phyloP scores from a whole-genome alignment of 2,113 vertebrate species.

The Varanus salvator region DNA sequence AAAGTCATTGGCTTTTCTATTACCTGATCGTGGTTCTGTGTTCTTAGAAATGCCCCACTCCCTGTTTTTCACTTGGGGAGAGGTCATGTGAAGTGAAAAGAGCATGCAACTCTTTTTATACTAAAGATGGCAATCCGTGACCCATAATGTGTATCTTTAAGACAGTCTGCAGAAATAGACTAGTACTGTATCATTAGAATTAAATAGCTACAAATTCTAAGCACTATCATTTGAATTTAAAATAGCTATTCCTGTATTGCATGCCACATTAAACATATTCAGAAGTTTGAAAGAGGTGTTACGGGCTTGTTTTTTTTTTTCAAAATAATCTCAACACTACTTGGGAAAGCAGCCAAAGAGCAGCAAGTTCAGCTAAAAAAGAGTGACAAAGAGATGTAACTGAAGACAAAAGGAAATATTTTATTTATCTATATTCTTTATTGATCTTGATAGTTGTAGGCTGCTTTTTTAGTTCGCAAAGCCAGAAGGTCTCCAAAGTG shows the following conservation, averaged over 20 bases:
- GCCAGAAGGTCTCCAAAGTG: background rate
- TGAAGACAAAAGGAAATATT: fast-evolving
- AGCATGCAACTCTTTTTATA: background rate
- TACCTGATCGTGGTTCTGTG: background rate
- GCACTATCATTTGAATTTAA: conserved; percentile 18
- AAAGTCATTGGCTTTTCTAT: background rate
- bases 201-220: conserved; percentile 13
- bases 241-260: conserved; percentile 1
- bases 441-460: background rate
- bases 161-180: background rate
- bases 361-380: background rate
- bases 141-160: background rate
- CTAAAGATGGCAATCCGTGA: background rate
- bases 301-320: background rate
- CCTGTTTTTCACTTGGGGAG: background rate
- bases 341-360: background rate
- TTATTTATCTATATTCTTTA: background rate
- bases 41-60: background rate
- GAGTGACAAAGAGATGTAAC: background rate
- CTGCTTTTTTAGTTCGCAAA: background rate
- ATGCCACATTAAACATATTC: conserved; percentile 30
- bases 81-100: background rate
- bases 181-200: conserved; percentile 2
- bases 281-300: conserved; percentile 1
- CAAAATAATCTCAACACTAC: background rate